These are phyloP conservation scores for Sebastes nivosus DNA, from an alignment of 2,797 vertebrate species.

Conservation along the genomic window DNA sequence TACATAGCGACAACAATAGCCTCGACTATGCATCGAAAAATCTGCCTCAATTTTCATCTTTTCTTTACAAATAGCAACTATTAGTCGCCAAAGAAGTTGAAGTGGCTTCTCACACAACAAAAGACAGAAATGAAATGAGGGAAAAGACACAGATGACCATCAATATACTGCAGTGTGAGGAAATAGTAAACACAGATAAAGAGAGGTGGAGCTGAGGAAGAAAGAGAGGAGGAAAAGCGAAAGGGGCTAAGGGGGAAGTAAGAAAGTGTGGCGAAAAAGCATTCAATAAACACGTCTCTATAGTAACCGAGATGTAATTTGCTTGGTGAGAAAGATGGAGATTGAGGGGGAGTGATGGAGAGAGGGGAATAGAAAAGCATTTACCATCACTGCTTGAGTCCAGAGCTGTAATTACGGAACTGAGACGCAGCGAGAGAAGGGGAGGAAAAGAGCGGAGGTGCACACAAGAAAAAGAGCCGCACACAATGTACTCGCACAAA, in stretches of 20 bases:
- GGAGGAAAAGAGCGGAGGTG: conserved; percentile 53
- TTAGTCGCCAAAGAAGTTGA: conserved; percentile 42
- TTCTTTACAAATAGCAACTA: conserved; percentile 53
- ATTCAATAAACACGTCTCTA: conserved; percentile 86
- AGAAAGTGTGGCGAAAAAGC: conserved; percentile 69
- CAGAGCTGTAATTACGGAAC: conserved; percentile 85
- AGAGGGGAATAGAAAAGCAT: conserved; percentile 82
- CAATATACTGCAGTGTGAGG: conserved; percentile 34
- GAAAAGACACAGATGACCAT: conserved; percentile 48
- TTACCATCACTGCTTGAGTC: conserved; percentile 87
- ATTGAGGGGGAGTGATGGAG: conserved; percentile 77
- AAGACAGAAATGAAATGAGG: conserved; percentile 44
- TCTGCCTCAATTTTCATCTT: conserved; percentile 48
- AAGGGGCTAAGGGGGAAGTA: conserved; percentile 36
- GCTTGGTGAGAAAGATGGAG: conserved; percentile 79
- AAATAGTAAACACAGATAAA: conserved; percentile 36
- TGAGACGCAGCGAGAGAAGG: conserved; percentile 67
- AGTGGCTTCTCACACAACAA: conserved; percentile 38
- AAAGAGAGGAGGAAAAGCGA: neutral
- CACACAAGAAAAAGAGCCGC: conserved; percentile 42
- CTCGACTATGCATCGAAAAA: conserved; percentile 51
- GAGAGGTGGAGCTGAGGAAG: conserved; percentile 29
- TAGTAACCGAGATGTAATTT: conserved; percentile 86
- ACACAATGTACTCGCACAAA: conserved; percentile 62
- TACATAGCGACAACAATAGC: conserved; percentile 51